These are phyloP conservation scores for Anser brachyrhynchus DNA, from an alignment of 2,113 vertebrate genomes.

Conservation along the genomic window DNA sequence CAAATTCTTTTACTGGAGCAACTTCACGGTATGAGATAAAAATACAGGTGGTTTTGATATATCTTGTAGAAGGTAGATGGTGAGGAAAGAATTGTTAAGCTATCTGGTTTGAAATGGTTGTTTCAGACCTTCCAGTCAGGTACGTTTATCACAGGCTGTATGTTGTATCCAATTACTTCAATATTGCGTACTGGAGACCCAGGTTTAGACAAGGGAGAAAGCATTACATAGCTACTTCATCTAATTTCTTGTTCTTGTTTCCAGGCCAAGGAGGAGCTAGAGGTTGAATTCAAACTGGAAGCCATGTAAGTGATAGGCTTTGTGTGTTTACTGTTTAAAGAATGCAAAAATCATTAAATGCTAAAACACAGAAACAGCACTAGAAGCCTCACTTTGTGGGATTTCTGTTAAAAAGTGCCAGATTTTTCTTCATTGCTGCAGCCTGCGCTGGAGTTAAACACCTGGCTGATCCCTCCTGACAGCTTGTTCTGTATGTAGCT, in stretches of 20 bases:
- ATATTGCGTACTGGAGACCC: neutral
- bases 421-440: neutral
- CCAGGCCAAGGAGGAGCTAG: conserved; percentile 75
- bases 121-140: neutral
- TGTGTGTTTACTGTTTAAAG: too few species aligned
- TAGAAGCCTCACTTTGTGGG: neutral
- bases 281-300: conserved; percentile 82
- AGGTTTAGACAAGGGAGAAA: neutral
- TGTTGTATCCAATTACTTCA: neutral
- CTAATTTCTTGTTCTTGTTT: conserved; percentile 24
- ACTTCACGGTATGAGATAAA: neutral
- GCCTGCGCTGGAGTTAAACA: neutral
- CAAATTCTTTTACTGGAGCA: neutral
- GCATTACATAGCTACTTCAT: neutral
- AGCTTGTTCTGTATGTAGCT: neutral
- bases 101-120: neutral
- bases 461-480: fast-evolving
- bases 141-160: neutral
- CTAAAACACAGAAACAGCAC: neutral
- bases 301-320: conserved; percentile 74
- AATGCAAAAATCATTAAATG: neutral
- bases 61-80: neutral
- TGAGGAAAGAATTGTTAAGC: neutral
- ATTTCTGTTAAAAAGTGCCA: neutral
- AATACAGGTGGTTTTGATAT: neutral